Conservation (phyloP, 2,888 invertebrate genomes). For the Plagodis dolabraria region DNA sequence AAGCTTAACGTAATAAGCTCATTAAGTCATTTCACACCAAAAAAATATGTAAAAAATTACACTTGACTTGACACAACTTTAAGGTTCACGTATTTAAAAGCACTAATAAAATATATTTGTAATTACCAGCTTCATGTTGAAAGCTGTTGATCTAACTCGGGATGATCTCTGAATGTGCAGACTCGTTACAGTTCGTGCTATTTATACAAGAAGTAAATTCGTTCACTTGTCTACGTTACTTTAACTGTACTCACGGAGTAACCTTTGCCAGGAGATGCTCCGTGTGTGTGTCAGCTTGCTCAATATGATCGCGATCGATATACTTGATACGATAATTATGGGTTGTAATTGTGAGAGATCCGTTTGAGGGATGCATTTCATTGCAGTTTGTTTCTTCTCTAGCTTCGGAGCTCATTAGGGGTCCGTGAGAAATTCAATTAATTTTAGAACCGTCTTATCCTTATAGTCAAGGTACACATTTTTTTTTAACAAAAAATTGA, state of each 20-base stretch:
- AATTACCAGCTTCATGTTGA: conserved; percentile 78
- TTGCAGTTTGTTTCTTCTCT: conserved; percentile 30
- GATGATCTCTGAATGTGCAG: conserved; percentile 69
- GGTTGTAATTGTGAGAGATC: conserved; percentile 41
- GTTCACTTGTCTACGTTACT: conserved; percentile 69
- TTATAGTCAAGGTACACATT: too few species aligned
- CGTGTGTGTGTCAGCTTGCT: conserved; percentile 56
- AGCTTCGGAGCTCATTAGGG: too few species aligned
- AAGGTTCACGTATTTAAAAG: too few species aligned
- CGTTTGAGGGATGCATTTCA: conserved; percentile 45
- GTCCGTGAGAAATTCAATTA: too few species aligned
- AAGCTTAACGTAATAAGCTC: too few species aligned
- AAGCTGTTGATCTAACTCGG: conserved; percentile 62
- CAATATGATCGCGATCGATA: conserved; percentile 67
- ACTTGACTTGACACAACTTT: too few species aligned
- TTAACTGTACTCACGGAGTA: conserved; percentile 70
- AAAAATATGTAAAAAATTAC: too few species aligned
- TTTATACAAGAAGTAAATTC: conserved; percentile 81
- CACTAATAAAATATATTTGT: background rate
- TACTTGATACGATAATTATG: conserved; percentile 73
- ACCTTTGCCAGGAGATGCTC: conserved; percentile 72
- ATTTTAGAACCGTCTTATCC: too few species aligned
- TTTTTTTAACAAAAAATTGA: too few species aligned
- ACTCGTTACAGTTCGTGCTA: conserved; percentile 60
- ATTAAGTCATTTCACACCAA: too few species aligned